Evolutionary conservation across 1,140 invertebrate genomes (phyloP).

Genomic region (Catajapyx aquilonaris): DNA sequence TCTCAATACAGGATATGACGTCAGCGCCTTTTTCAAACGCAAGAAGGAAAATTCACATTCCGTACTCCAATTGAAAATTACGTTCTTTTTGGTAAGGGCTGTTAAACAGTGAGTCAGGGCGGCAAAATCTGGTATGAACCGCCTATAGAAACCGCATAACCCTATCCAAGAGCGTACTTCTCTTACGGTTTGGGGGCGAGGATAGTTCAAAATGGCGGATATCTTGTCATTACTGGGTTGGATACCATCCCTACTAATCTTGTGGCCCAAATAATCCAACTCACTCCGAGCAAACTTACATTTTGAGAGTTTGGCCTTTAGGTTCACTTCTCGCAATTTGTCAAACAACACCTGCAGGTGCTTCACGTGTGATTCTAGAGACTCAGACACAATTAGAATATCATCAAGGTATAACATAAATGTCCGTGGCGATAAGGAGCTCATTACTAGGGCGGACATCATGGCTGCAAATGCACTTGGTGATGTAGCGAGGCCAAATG

Average conservation of each 20-base stretch:
- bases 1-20: neutral
- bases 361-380: too few relatives aligned
- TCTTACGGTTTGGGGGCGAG: neutral
- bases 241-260: neutral
- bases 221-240: neutral
- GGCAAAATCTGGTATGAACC: neutral
- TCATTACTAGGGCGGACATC: too few relatives aligned
- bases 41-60: neutral
- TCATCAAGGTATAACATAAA: too few relatives aligned
- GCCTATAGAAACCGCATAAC: neutral
- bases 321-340: slow-evolving; percentile 1
- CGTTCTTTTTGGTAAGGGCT: neutral
- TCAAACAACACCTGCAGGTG: too few relatives aligned
- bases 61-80: neutral
- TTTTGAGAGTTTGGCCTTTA: neutral
- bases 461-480: too few relatives aligned
- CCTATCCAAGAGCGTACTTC: neutral
- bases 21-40: neutral
- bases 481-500: too few relatives aligned
- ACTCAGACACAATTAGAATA: too few relatives aligned
- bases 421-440: too few relatives aligned
- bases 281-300: neutral
- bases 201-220: neutral
- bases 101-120: neutral
- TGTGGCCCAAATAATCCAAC: neutral